phyloP scores from a whole-genome alignment of 2,113 vertebrate species.

The Clarias batrachus region DNA sequence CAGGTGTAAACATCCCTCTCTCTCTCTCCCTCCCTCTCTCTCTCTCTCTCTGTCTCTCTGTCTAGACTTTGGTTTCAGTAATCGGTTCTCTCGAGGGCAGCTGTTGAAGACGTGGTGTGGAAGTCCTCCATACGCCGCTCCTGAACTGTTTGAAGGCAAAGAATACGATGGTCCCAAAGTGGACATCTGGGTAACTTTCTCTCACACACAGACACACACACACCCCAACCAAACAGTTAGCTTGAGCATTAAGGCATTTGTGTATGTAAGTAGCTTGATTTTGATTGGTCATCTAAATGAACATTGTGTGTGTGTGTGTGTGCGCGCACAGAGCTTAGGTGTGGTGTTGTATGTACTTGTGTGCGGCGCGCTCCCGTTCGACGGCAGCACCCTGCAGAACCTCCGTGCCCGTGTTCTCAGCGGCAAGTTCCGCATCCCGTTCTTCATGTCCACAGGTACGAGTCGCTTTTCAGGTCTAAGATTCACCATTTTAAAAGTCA shows the following conservation, averaged over 20 bases:
- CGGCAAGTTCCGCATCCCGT: conserved; percentile 97
- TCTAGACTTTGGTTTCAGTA: conserved; percentile 97
- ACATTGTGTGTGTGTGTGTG: conserved; percentile 4
- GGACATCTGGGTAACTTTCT: conserved; percentile 89
- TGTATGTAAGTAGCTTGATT: background rate
- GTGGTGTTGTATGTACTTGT: conserved; percentile 97
- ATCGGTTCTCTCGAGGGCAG: conserved; percentile 93
- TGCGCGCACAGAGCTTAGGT: conserved; percentile 82
- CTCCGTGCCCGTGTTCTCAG: conserved; percentile 93
- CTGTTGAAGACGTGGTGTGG: conserved; percentile 98
- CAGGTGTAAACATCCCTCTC: background rate
- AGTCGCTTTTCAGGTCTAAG: too few relatives aligned
- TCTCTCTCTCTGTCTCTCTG: conserved; percentile 16
- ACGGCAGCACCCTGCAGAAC: conserved; percentile 97
- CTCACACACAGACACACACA: too few relatives aligned
- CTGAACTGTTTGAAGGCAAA: conserved; percentile 96
- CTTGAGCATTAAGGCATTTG: background rate
- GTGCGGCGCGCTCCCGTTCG: conserved; percentile 94
- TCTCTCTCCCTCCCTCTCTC: background rate
- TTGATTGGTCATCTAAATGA: background rate
- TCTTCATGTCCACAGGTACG: conserved; percentile 98
- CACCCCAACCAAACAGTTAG: background rate
- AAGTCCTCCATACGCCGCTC: conserved; percentile 94
- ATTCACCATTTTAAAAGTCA: background rate
- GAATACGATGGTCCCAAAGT: conserved; percentile 98